These are phyloP conservation scores for Tympanoctomys barrerae DNA, from an alignment of 2,797 vertebrate species.

Conservation along the genomic window DNA sequence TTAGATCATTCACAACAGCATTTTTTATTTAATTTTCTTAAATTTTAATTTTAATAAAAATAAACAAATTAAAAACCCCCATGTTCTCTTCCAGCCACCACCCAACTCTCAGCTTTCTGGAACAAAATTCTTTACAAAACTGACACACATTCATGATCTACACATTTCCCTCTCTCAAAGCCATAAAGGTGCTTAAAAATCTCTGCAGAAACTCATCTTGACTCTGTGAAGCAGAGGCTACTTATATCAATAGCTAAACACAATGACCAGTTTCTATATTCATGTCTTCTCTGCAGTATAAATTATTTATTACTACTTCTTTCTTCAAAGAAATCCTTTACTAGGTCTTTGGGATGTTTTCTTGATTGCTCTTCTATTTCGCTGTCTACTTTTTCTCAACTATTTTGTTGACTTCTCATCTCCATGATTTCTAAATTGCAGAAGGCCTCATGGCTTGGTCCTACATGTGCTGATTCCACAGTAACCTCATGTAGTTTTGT, in stretches of 20 bases:
- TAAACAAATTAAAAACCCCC: not conserved
- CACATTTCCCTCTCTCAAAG: not conserved
- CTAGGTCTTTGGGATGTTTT: not conserved
- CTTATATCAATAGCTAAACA: no score
- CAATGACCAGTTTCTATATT: not conserved
- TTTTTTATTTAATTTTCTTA: not conserved
- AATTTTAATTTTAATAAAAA: not conserved
- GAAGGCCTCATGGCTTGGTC: not conserved
- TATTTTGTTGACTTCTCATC: not conserved
- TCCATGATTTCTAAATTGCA: not conserved
- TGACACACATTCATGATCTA: not conserved
- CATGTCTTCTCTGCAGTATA: not conserved
- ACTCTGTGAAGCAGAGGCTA: not conserved
- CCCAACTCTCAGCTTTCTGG: not conserved
- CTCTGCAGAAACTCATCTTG: not conserved
- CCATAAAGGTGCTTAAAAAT: not conserved
- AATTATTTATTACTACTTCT: not conserved
- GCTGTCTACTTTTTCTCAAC: not conserved
- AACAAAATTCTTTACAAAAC: constrained; percentile 34
- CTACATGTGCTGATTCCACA: not conserved
- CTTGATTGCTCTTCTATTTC: not conserved
- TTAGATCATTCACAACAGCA: not conserved
- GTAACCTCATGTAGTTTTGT: not conserved
- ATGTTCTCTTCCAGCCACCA: not conserved
- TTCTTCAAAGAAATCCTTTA: not conserved